These are phyloP conservation scores for Hemibagrus guttatus DNA, from an alignment of 2,797 vertebrate genomes.

Conservation along the genomic window DNA sequence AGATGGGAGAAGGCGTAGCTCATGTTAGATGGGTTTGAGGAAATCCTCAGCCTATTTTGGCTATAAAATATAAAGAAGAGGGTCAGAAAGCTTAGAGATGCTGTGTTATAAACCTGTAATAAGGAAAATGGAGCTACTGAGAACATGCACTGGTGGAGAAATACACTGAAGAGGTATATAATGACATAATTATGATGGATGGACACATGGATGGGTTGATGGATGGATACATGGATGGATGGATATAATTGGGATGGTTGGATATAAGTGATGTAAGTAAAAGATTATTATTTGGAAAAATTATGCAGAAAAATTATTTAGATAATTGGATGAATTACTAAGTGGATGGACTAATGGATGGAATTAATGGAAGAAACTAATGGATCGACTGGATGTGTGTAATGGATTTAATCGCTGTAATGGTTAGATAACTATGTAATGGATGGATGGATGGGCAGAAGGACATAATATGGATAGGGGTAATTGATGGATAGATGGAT, in stretches of 20 bases:
- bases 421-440: background rate
- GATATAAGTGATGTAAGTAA: background rate
- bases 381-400: too few relatives aligned
- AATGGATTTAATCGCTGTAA: background rate
- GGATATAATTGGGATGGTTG: background rate
- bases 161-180: background rate
- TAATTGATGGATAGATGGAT: background rate
- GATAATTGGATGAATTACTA: too few relatives aligned
- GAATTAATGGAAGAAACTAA: too few relatives aligned
- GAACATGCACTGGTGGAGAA: background rate
- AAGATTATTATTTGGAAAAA: background rate
- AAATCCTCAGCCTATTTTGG: conserved; percentile 79
- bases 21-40: conserved; percentile 61
- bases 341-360: background rate
- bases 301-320: too few relatives aligned
- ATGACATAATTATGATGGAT: background rate
- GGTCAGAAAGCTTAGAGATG: background rate
- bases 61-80: conserved; percentile 61
- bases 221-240: background rate
- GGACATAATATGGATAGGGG: background rate
- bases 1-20: conserved; percentile 74
- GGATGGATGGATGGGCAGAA: background rate
- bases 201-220: too few relatives aligned
- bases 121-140: background rate
- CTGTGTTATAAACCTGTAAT: background rate